phyloP scores from a whole-genome alignment of 2,888 invertebrate species.

The Noctua comes region DNA sequence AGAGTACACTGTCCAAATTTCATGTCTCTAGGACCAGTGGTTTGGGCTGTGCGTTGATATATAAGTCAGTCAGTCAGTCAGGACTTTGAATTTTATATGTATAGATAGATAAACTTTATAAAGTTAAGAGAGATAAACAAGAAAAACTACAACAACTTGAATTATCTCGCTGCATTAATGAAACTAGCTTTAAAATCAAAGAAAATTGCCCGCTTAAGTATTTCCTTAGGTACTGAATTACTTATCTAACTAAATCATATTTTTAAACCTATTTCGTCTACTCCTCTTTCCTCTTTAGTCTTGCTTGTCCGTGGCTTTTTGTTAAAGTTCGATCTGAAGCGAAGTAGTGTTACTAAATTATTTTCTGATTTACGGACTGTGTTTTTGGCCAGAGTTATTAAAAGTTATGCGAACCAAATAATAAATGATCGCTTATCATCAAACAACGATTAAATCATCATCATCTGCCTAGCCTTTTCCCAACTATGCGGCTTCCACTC shows the following conservation, averaged over 20 bases:
- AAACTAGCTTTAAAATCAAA: constrained; percentile 29
- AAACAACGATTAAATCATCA: constrained; percentile 1
- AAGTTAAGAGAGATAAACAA: no score
- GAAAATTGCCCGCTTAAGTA: not conserved
- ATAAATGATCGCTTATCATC: not conserved
- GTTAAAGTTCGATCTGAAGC: not conserved
- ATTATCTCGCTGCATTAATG: constrained; percentile 23
- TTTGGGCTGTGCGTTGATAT: no score
- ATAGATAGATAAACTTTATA: no score
- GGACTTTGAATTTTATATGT: no score
- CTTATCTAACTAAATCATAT: no score
- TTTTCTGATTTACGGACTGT: not conserved
- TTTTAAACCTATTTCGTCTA: not conserved
- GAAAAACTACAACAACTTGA: no score
- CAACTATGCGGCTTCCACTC: no score
- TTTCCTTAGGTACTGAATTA: not conserved
- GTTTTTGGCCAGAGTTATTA: not conserved
- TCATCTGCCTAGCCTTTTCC: no score
- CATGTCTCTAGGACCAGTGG: no score
- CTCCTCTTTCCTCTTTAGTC: not conserved
- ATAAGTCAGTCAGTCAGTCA: no score
- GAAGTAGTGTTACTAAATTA: not conserved
- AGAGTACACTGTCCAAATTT: no score
- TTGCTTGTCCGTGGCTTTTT: not conserved
- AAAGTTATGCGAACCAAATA: not conserved